Evolutionary conservation across 2,888 invertebrate species (phyloP), one percentile per base, ranked within the genome.

Genomic region (Nezara viridula): DNA sequence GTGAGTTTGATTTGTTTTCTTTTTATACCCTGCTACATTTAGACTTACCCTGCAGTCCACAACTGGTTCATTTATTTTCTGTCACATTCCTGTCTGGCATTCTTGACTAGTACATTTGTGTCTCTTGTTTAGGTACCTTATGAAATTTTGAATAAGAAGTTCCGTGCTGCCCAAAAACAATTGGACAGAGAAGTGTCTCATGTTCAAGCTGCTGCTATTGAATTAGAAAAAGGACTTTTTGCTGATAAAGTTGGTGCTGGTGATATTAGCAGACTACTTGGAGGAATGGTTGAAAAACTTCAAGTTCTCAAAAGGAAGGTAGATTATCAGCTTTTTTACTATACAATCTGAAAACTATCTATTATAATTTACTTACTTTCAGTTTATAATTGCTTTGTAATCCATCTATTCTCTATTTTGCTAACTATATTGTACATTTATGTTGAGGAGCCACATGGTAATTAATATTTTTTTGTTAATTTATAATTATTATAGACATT

Each of bases 111-210:
- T 9, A 44, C 16, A 44, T 52, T 55, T 37, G 32, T 55, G n/a
- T 50, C 24, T 88, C 90, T 89, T 89, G 90, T 92, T 32, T 92
- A 98, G 97, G 98, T 99, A 91, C 99, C 99, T 2, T 99, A 99
- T 92, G 99, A 99, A 93, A 95, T 99, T 86, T 94, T 99, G 91
- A 99, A 99, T 93, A 99, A 99, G 93, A 98, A 97, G 92, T 99
- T 99, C 93, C 96, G 99, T 89, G 96, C 96, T 85, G 98, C 98
- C 4, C 99, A 99, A 93, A 98, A 99, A 92, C 96, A 96, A 21
- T 94, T 99, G 90, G 99, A 99, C 92, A 95, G 98, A 90, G 99
- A 98, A 93, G 97, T 97, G 0, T 96, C 98, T 2, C 97, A 98
- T 92, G 96, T 98, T 5, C 96, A 97, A 91, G 95, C 95, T 90